Base-by-base conservation (phyloP, 1,140 invertebrate species). In the Melanaphis sacchari region DNA sequence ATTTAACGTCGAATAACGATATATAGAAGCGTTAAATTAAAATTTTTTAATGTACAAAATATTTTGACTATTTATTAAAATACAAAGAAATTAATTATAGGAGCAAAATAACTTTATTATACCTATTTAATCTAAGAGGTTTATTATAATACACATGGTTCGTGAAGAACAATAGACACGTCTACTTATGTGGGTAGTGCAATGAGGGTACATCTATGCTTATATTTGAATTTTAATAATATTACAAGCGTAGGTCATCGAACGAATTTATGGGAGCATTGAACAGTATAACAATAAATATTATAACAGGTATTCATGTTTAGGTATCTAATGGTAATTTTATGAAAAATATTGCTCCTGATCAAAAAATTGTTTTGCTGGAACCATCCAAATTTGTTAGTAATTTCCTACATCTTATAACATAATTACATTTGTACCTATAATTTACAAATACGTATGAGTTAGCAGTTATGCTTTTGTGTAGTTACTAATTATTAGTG, bases 181-280 rank as follows among this genome's bases (percentile, higher is more conserved):
- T 76, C 59, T n/a, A n/a, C 31, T 11, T 76, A n/a, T 76, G 31
- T 76, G 59, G n/a, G 59, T 1, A n/a, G 31, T 76, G 15, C 15
- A 66, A n/a, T 76, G 59, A n/a, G 59, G 59, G 59, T n/a, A 76
- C 31, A n/a, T 76, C 59, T 6, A 76, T 76, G 59, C 31, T n/a
- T n/a, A 76, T 76, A 76, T 76, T 76, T 5, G 59, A 76, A 18
- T 76, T 15, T 76, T 76, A 76, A 66, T 66, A 66, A 76, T 76
- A 76, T 76, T 76, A 76, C n/a, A 76, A 76, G 59, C 59, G 18
- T 76, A 76, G 59, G 59, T 76, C 59, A 76, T 76, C 59, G 59
- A n/a, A 76, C 59, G 31, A 76, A 76, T 76, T 36, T 76, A 76
- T 15, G 31, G 31, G 59, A 76, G 59, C n/a, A 76, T 36, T 76